Evolutionary conservation across 2,113 vertebrate genomes (phyloP).

Genomic region (Junco hyemalis): DNA sequence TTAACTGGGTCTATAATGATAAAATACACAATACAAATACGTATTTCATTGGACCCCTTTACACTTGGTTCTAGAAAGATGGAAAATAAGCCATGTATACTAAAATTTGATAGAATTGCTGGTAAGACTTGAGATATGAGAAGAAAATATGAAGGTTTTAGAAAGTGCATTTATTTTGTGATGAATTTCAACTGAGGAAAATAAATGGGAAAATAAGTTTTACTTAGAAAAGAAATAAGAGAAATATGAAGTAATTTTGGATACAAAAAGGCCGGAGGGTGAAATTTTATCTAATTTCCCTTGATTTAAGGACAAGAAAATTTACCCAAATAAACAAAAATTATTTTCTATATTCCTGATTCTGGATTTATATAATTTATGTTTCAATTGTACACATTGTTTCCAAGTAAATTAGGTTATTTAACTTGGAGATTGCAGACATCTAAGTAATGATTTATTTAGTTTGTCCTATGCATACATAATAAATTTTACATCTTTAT

Average conservation of each 20-base stretch:
- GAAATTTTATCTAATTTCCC: constrained; percentile 1
- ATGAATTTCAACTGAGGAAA: neutral
- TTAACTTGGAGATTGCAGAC: constrained; percentile 23
- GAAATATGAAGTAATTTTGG: neutral
- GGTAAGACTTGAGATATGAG: neutral
- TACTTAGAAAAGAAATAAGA: neutral
- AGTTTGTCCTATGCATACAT: constrained; percentile 17
- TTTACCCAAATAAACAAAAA: constrained; percentile 23
- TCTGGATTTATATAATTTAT: neutral
- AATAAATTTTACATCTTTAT: constrained; percentile 32
- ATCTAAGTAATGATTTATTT: constrained; percentile 50
- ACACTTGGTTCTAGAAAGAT: neutral
- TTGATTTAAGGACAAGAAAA: neutral
- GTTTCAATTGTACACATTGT: constrained; percentile 22
- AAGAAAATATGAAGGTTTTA: neutral
- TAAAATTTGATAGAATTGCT: neutral
- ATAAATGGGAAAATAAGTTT: neutral
- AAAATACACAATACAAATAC: neutral
- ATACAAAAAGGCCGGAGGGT: neutral
- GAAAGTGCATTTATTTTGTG: neutral
- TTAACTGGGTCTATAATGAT: neutral
- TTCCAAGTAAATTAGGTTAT: constrained; percentile 41
- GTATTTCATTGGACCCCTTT: neutral
- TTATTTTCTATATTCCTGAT: neutral
- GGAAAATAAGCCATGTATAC: neutral